Evolutionary conservation across 2,797 vertebrate species (phyloP), one percentile per base, ranked within the genome.

Genomic region (Glyptemys insculpta): DNA sequence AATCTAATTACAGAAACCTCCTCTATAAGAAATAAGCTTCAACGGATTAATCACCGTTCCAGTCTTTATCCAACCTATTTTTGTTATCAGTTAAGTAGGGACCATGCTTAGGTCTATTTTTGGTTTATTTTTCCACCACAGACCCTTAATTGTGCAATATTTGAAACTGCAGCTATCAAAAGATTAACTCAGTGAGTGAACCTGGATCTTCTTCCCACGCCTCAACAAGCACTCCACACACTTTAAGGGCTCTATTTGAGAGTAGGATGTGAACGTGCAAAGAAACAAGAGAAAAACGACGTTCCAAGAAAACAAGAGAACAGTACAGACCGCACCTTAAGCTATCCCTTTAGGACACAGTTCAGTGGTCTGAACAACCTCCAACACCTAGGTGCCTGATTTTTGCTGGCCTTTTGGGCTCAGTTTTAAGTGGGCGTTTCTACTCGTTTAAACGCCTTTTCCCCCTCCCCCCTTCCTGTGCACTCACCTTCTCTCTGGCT

Each of bases 401-500:
- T 76, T 47, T 16, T 29, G 34, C 12, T 56, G 34, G 65, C 41
- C 44, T 52, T n/a, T 31, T 10, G 57, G 54, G 27, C 27, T 52
- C 53, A 19, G 12, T 37, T 78, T 47, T 10, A 81, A 87, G 23
- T 14, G 72, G 79, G 31, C 19, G 29, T 82, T 76, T 74, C 34
- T 27, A 41, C 76, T 65, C 19, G 29, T 62, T 21, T 34, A 81
- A 76, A 23, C 31, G 34, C 57, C n/a, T 18, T 37, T n/a, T 3
- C 44, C 10, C 23, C 29, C 18, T 3, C 1, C 27, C 6, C 65
- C 23, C 14, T 3, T 37, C 65, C 11, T 29, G 4, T 5, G 8
- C 82, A 96, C 98, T 98, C 98, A 99, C 99, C 99, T 99, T 98
- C 97, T 98, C 97, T 98, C 92, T 84, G 65, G 82, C 88, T 50